These are phyloP conservation scores for Nomia melanderi DNA, from an alignment of 1,140 invertebrate genomes.

Conservation along the genomic window DNA sequence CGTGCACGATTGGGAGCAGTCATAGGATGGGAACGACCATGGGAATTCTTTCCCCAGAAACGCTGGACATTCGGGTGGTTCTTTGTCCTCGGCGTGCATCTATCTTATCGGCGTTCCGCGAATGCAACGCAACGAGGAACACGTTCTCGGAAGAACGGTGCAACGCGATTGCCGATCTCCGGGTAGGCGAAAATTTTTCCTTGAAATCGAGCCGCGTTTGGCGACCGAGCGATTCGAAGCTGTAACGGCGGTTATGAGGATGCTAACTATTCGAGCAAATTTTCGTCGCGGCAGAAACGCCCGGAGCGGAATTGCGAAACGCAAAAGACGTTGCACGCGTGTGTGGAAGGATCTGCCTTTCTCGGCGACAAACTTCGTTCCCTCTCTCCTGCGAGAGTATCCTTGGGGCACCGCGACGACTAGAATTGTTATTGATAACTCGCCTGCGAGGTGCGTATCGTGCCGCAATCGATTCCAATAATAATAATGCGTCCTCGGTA, in stretches of 20 bases:
- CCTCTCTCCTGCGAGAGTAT: conserved; percentile 50
- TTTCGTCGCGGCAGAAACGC: neutral
- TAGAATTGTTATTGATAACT: conserved; percentile 66
- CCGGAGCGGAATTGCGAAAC: neutral
- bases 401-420: conserved; percentile 47
- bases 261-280: no score
- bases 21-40: no score
- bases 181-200: neutral
- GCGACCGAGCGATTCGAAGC: neutral
- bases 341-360: conserved; percentile 50
- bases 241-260: no score
- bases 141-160: neutral
- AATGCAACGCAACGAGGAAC: neutral
- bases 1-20: neutral
- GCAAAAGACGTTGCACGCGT: conserved; percentile 2
- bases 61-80: neutral
- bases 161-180: neutral
- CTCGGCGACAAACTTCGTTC: conserved; percentile 44
- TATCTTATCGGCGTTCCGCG: neutral
- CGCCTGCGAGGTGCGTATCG: conserved; percentile 51
- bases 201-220: neutral
- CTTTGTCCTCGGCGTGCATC: neutral
- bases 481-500: no score
- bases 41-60: neutral
- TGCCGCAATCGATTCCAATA: conserved; percentile 56